Conservation (phyloP, 1,140 invertebrate species). For the Ectropis grisescens region DNA sequence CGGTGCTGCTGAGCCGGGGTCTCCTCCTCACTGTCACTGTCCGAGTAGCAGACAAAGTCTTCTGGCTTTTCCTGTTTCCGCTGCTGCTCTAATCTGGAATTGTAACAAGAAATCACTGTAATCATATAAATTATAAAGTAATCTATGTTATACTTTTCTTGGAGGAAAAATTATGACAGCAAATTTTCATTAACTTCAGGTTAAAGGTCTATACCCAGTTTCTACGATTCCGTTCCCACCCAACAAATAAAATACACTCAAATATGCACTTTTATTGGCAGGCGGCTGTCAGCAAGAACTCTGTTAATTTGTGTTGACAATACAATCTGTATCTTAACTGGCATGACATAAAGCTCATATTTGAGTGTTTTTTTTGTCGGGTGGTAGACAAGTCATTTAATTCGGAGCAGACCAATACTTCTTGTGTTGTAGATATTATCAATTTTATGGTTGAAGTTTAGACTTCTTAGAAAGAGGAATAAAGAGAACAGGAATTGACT, state of each 20-base stretch:
- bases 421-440: too few relatives aligned
- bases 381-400: too few relatives aligned
- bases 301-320: too few relatives aligned
- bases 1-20: conserved; percentile 77
- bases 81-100: conserved; percentile 75
- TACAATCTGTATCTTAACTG: too few relatives aligned
- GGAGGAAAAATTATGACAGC: not conserved
- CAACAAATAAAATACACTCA: too few relatives aligned
- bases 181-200: not conserved
- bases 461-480: too few relatives aligned
- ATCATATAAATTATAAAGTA: not conserved
- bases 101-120: not conserved
- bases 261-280: too few relatives aligned
- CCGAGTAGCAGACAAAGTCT: conserved; percentile 90
- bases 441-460: too few relatives aligned
- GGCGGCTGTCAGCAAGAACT: not conserved
- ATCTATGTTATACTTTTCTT: not conserved
- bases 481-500: too few relatives aligned
- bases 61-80: conserved; percentile 88
- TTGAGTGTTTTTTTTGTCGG: too few relatives aligned
- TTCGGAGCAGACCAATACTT: too few relatives aligned
- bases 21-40: conserved; percentile 87
- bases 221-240: not conserved
- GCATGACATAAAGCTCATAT: too few relatives aligned
- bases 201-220: not conserved